Evolutionary conservation across 2,888 invertebrate species (phyloP), one percentile per base, ranked within the genome.

Genomic region (Vesta saturnalis): DNA sequence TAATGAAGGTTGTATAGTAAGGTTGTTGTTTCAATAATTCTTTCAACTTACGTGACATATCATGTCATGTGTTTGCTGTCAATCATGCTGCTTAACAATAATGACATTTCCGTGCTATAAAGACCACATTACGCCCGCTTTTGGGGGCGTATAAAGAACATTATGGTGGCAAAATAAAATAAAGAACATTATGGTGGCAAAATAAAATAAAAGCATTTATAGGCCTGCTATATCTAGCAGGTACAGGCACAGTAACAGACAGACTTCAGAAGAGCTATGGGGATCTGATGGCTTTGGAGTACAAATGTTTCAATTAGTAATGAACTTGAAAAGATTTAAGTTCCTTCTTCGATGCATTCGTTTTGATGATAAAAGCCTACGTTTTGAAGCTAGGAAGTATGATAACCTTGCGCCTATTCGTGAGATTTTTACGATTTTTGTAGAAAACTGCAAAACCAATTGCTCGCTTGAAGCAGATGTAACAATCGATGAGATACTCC

Each of bases 301-400:
- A 71, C 63, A 67, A 68, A 70, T 30, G 73, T 76, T 52, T 72
- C 72, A 63, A 69, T 87, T 80, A n/a, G n/a, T n/a, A n/a, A n/a
- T n/a, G n/a, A n/a, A n/a, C n/a, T n/a, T n/a, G n/a, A n/a, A n/a
- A n/a, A n/a, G n/a, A n/a, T n/a, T n/a, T n/a, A n/a, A n/a, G n/a
- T n/a, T n/a, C n/a, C n/a, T n/a, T n/a, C n/a, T n/a, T n/a, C n/a
- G n/a, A n/a, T n/a, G n/a, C n/a, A n/a, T n/a, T n/a, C n/a, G n/a
- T n/a, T n/a, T n/a, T 92, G 91, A 61, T 89, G 93, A 55, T 87
- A 95, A 77, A 87, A 87, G 75, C 87, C 90, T 71, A 95, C 22
- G 19, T 30, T 23, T 19, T 54, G n/a, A 54, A n/a, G 1, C n/a
- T 5, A 54, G 2, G 14, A 6, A 1, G 54, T 19, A 10, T 16